Evolutionary conservation across 2,797 vertebrate genomes (phyloP).

Genomic region (Argya squamiceps): DNA sequence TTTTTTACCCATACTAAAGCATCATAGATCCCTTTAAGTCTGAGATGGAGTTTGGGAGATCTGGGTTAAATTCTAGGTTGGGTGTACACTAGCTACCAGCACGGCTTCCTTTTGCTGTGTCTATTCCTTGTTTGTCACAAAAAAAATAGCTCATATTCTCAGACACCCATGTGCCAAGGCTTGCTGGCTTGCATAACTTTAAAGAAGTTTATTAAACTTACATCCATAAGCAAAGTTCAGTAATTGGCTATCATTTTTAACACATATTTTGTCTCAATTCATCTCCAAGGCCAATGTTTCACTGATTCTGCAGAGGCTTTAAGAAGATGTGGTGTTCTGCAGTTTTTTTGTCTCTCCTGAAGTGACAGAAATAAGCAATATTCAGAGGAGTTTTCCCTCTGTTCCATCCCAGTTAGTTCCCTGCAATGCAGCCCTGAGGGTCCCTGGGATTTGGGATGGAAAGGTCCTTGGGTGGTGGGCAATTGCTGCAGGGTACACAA

Average conservation of each 20-base stretch:
- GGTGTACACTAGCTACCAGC: not conserved
- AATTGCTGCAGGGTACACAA: accelerated
- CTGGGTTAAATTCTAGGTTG: not conserved
- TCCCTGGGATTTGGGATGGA: not conserved
- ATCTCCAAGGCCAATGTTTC: not conserved
- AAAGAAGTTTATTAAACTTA: not conserved
- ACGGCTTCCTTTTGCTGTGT: not conserved
- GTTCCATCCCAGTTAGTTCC: not conserved
- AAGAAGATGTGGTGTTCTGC: not conserved
- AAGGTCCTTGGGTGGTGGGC: not conserved
- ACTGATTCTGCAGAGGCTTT: not conserved
- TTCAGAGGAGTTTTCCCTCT: not conserved
- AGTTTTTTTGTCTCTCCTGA: not conserved
- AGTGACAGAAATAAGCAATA: not conserved
- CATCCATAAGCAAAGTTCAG: not conserved
- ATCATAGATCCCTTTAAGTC: not conserved
- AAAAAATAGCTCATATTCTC: not conserved
- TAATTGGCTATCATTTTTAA: not conserved
- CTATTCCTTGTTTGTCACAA: not conserved
- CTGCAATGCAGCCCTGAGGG: not conserved
- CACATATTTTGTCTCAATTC: not conserved
- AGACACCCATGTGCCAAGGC: not conserved
- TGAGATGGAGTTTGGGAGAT: not conserved
- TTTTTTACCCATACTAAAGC: not conserved
- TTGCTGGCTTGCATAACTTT: not conserved